Conservation (phyloP, 1,140 invertebrate genomes). For the Trachymyrmex septentrionalis region DNA sequence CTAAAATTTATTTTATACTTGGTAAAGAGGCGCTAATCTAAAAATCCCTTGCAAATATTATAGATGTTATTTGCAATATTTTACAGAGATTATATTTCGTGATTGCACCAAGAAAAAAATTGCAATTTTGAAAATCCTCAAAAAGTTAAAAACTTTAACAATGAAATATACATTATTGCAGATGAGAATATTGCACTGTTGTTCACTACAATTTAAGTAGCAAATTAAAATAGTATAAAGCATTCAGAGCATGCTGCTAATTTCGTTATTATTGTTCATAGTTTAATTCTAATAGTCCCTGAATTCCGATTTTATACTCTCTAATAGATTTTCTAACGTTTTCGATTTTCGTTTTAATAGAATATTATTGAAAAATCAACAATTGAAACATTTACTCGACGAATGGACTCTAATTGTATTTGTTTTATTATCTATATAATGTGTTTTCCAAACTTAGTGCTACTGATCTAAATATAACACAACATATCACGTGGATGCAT, state of each 20-base stretch:
- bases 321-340: slow-evolving; percentile 28
- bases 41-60: slow-evolving; percentile 21
- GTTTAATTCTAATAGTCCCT: slow-evolving; percentile 34
- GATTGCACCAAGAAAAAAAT: slow-evolving; percentile 32
- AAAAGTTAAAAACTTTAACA: slow-evolving; percentile 72
- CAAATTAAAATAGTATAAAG: slow-evolving; percentile 78
- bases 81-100: not conserved
- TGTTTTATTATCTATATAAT: slow-evolving; percentile 33
- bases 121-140: slow-evolving; percentile 59
- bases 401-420: not conserved
- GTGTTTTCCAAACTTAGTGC: slow-evolving; percentile 40
- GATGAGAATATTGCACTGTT: slow-evolving; percentile 69
- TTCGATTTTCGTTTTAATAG: not conserved
- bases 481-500: slow-evolving; percentile 54
- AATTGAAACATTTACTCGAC: not conserved
- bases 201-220: slow-evolving; percentile 74
- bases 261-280: slow-evolving; percentile 60
- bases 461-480: slow-evolving; percentile 51
- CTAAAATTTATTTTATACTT: slow-evolving; percentile 30
- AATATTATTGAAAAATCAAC: not conserved
- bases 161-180: slow-evolving; percentile 72
- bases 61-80: slow-evolving; percentile 27
- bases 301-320: slow-evolving; percentile 27
- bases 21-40: not conserved
- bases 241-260: slow-evolving; percentile 79